Evolutionary conservation across 1,140 invertebrate genomes (phyloP), one percentile per base, ranked within the genome.

Genomic region (Ephestia elutella): DNA sequence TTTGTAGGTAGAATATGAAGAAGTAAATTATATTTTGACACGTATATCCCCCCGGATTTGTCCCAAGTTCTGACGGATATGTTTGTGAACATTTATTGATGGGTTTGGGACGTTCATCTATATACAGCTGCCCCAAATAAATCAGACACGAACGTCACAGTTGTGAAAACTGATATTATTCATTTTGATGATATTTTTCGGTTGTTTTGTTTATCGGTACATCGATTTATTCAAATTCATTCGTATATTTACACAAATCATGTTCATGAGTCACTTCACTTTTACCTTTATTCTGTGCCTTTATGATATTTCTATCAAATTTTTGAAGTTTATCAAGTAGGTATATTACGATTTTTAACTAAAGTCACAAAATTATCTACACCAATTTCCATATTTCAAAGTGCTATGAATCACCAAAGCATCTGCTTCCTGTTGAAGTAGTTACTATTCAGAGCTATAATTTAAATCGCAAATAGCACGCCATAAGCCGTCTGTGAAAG

Each of bases 101-200:
- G 71, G 59, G 61, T 68, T 65, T 51, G 60, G 20, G 48, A 60
- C 68, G 60, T 56, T 57, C 62, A 68, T 71, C 61, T 65, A 68
- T 71, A 63, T 66, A 63, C 60, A 60, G 56, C 65, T 65, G 66
- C 69, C 64, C 69, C 66, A 55, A 62, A 71, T 71, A 71, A 71
- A 74, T 71, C 69, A 73, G 57, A 60, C 49, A 54, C 20, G 25
- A 15, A 44, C n/a, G 38, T 44, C 58, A 28, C 59, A 68, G 56
- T 68, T 73, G 63, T 56, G 68, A 73, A 73, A 73, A 71, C 66
- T 66, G 60, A 38, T 62, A 74, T 71, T 65, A 74, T 74, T 71
- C 66, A 67, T 73, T 68, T 62, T 49, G 38, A 44, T 44, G 38
- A 5, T 44, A 44, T 44, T 44, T 35, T 35, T 11, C 13, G 13